phyloP scores from a whole-genome alignment of 2,888 invertebrate genomes.

The Pyrrhia umbra region DNA sequence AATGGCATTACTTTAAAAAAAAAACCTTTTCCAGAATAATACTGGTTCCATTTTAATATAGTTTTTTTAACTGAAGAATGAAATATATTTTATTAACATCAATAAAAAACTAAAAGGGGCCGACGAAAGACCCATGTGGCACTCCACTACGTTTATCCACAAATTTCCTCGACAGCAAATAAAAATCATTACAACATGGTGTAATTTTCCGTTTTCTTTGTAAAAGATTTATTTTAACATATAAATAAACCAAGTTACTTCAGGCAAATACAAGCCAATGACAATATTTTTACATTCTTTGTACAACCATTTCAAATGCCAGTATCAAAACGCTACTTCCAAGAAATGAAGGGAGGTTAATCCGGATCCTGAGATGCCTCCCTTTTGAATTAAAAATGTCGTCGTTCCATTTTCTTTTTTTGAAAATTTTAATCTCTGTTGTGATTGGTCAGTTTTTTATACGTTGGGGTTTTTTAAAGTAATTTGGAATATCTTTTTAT shows the following conservation, averaged over 20 bases:
- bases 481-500: conserved; percentile 1
- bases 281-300: conserved; percentile 34
- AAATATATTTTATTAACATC: not conserved
- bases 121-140: not conserved
- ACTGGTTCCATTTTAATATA: not conserved
- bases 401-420: conserved; percentile 55
- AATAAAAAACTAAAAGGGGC: not conserved
- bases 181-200: not conserved
- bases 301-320: conserved; percentile 35
- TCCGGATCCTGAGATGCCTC: conserved; percentile 61
- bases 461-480: conserved; percentile 15
- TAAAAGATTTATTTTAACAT: conserved; percentile 5
- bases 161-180: not conserved
- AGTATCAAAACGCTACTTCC: conserved; percentile 55
- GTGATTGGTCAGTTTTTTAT: conserved; percentile 56
- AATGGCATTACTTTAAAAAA: not conserved
- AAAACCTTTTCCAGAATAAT: not conserved
- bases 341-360: conserved; percentile 62
- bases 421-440: conserved; percentile 53
- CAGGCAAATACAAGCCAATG: conserved; percentile 8
- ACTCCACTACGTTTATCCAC: not conserved
- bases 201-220: not conserved
- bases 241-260: conserved; percentile 9
- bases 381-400: conserved; percentile 62
- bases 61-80: not conserved